Conservation (phyloP, 2,113 vertebrate species). For the Oriolus oriolus region DNA sequence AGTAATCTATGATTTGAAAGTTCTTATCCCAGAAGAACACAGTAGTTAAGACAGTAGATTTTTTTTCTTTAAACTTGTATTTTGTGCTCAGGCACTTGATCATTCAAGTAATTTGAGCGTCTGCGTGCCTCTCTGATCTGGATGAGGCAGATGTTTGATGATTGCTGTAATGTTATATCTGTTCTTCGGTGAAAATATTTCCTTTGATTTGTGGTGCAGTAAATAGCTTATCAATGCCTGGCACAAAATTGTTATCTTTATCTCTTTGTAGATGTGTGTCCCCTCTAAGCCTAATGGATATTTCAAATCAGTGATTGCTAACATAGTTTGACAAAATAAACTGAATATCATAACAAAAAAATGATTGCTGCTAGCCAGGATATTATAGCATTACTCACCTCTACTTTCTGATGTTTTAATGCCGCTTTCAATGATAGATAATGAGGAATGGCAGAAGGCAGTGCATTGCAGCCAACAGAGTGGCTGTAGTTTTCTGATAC, state of each 20-base stretch:
- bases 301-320: background rate
- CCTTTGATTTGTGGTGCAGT: conserved; percentile 1
- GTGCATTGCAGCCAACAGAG: background rate
- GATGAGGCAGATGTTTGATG: background rate
- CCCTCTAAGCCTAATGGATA: background rate
- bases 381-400: background rate
- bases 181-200: background rate
- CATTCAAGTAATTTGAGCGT: background rate
- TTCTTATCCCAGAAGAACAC: background rate
- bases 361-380: background rate
- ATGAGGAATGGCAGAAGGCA: background rate
- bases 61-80: background rate
- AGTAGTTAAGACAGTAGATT: too few species aligned
- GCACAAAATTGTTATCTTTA: background rate
- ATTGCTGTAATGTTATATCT: background rate
- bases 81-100: background rate
- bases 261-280: background rate
- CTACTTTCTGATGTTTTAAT: background rate
- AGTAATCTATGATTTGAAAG: background rate
- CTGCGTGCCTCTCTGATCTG: background rate
- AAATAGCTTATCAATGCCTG: background rate
- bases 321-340: background rate
- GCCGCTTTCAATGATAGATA: background rate
- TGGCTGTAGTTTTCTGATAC: background rate
- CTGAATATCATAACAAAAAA: background rate